Conservation (phyloP, 2,113 vertebrate species). For the Ailurus styani region DNA sequence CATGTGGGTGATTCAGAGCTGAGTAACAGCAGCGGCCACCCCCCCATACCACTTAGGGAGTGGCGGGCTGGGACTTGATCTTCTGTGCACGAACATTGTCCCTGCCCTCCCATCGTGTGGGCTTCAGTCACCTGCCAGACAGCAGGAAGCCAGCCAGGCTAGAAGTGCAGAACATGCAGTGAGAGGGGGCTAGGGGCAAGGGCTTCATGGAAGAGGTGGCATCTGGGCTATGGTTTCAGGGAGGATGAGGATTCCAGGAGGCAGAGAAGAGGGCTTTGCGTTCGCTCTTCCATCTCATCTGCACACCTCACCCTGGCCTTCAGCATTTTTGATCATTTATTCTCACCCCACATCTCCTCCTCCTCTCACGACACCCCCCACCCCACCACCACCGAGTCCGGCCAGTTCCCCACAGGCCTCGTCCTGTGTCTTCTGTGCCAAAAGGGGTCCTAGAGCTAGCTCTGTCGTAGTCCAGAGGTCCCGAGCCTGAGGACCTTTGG, state of each 20-base stretch:
- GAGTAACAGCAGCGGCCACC: not conserved
- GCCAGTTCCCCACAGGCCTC: not conserved
- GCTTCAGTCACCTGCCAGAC: not conserved
- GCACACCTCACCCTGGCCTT: not conserved
- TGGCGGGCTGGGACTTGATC: not conserved
- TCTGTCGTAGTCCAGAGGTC: not conserved
- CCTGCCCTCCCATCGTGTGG: not conserved
- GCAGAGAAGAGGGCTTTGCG: not conserved
- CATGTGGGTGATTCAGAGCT: not conserved
- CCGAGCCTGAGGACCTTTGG: not conserved
- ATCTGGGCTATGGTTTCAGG: not conserved
- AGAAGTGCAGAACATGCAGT: not conserved
- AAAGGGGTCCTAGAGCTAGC: not conserved
- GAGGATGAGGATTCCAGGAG: not conserved
- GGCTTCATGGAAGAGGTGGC: not conserved
- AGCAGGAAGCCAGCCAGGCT: not conserved
- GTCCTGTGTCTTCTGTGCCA: not conserved
- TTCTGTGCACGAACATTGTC: not conserved
- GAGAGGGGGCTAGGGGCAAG: not conserved
- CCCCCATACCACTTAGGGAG: not conserved
- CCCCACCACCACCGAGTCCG: not conserved
- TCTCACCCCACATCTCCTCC: not conserved
- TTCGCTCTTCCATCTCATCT: accelerated
- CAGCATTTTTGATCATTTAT: too few relatives aligned
- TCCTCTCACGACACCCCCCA: not conserved